Evolutionary conservation across 2,888 invertebrate genomes (phyloP).

Genomic region (Nesidiocoris tenuis): DNA sequence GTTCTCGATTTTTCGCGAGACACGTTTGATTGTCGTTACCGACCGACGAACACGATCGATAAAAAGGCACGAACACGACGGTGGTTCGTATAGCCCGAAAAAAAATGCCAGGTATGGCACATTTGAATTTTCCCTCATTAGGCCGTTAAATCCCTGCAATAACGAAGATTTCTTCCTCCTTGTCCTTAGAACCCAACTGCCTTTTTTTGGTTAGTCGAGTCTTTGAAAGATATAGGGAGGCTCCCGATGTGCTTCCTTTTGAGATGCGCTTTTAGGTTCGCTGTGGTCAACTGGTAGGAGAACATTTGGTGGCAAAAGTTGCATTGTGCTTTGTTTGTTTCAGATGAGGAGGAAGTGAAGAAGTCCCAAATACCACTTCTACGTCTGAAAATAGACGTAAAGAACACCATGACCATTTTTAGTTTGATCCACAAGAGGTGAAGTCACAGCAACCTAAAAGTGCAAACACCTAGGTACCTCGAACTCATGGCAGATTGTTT

Average conservation of each 20-base stretch:
- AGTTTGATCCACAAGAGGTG: neutral
- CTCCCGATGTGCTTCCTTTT: neutral
- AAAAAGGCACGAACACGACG: no score
- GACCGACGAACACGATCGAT: no score
- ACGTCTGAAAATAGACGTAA: constrained; percentile 10
- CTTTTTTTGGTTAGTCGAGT: constrained; percentile 1
- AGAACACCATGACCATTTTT: neutral
- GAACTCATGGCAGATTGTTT: neutral
- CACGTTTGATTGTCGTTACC: no score
- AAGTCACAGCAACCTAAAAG: neutral
- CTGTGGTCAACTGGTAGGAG: constrained; percentile 12
- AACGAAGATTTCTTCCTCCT: neutral
- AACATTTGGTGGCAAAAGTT: constrained; percentile 10
- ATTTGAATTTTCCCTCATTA: no score
- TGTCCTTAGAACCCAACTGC: constrained; percentile 1
- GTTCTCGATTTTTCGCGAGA: no score
- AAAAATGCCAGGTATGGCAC: no score
- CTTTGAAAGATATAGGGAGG: neutral
- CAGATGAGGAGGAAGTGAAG: constrained; percentile 7
- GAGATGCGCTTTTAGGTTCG: constrained; percentile 6
- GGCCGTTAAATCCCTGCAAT: no score
- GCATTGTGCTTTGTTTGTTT: constrained; percentile 11
- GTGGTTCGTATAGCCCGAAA: no score
- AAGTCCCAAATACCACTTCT: constrained; percentile 1
- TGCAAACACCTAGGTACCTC: neutral